Base-by-base conservation (phyloP, 2,888 invertebrate genomes). In the Allacma fusca region DNA sequence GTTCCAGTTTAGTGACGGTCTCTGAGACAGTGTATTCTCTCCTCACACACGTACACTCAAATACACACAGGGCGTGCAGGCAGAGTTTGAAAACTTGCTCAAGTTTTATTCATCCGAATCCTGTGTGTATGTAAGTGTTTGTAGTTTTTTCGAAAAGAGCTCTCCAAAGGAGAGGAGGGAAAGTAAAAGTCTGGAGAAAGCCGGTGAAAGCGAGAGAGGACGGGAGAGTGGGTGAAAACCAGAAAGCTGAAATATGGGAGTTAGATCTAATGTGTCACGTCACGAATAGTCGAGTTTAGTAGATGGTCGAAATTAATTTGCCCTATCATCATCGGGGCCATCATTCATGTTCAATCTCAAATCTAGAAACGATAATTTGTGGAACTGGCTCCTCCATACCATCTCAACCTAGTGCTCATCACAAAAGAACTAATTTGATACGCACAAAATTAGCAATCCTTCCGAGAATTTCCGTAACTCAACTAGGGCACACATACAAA, bases 311-410 rank as follows among this genome's bases (percentile, higher is more conserved):
- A 79, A 79, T 79, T 79, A 79, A 79, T 79, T 79, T 79, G 44
- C 29, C 62, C 77, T 77, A 79, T 77, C 79, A 77, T 79, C 79
- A 79, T 77, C 77, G 28, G 64, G 65, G 71, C 77, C 75, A 79
- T 79, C 79, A 77, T 72, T 79, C 79, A 79, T 79, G 72, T 67
- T 70, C 77, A 79, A 79, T 79, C 79, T 74, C 75, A 73, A 76
- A 79, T 77, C 76, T 75, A 64, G 50, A 34, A 70, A 70, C 62
- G 74, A 72, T 71, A 71, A 75, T 77, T 59, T 68, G 59, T 19
- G 65, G 44, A 40, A n/a, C 68, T 26, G 68, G 67, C 23, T 26
- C 44, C 24, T 65, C 34, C 40, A 16, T 21, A 40, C 69, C 68
- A 34, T 77, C 44, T 50, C 34, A 57, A 16, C 59, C 59, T 50